phyloP scores from a whole-genome alignment of 2,888 invertebrate genomes.

The Conomelus anceps region DNA sequence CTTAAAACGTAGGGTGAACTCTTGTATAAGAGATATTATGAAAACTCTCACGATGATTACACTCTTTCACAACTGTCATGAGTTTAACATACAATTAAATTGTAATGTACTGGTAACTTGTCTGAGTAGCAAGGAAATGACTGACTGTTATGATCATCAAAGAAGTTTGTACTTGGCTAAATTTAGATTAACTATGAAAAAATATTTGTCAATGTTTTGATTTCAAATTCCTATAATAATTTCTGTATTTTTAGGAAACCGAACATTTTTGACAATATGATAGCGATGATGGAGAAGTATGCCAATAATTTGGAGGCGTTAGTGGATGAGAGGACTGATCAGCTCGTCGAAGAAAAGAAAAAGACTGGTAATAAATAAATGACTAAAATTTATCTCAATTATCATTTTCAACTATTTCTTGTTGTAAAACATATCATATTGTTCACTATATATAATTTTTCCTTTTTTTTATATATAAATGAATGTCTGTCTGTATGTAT shows the following conservation, averaged over 20 bases:
- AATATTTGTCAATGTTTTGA: not conserved
- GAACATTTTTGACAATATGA: conserved; percentile 96
- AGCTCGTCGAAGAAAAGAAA: conserved; percentile 90
- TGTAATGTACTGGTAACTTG: no score
- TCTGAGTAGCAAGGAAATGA: no score
- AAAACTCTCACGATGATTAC: no score
- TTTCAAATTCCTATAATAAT: conserved; percentile 8
- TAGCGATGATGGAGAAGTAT: conserved; percentile 96
- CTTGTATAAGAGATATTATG: no score
- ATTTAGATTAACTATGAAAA: not conserved
- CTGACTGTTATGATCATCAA: no score
- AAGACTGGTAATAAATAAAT: conserved; percentile 63
- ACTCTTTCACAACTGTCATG: no score
- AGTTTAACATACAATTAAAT: no score
- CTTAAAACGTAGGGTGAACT: no score
- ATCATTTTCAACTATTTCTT: not conserved
- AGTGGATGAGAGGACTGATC: conserved; percentile 89
- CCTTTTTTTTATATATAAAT: no score
- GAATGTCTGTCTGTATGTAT: no score
- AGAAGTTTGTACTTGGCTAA: not conserved
- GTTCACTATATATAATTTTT: no score
- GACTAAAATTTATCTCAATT: not conserved
- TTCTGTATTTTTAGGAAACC: conserved; percentile 59
- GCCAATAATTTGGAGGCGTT: conserved; percentile 89
- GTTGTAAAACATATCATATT: not conserved